Evolutionary conservation across 2,888 invertebrate genomes (phyloP).

Genomic region (Rhagophthalmus giganteus): DNA sequence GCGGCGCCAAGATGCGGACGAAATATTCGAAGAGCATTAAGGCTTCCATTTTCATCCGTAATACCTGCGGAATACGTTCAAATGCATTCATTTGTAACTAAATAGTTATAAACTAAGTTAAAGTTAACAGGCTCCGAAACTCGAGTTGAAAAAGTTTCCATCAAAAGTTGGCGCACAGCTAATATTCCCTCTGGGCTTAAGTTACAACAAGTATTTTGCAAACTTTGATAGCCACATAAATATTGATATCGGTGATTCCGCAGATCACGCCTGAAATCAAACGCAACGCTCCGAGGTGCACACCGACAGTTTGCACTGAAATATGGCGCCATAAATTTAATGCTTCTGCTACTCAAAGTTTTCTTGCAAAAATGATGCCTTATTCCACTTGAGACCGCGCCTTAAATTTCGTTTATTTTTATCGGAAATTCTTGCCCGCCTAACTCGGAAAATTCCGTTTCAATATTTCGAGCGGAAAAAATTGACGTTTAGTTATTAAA

Average conservation of each 20-base stretch:
- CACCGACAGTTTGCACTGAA: conserved; percentile 38
- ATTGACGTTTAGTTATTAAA: background rate
- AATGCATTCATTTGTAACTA: conserved; percentile 17
- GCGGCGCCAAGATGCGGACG: conserved; percentile 9
- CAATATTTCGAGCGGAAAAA: background rate
- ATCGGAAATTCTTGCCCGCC: conserved; percentile 6
- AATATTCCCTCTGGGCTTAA: conserved; percentile 31
- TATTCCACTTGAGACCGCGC: conserved; percentile 25
- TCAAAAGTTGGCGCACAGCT: conserved; percentile 28
- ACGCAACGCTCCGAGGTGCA: conserved; percentile 32
- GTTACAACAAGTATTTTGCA: conserved; percentile 38
- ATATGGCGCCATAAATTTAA: conserved; percentile 37
- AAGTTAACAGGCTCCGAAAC: conserved; percentile 14
- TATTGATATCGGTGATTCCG: conserved; percentile 39
- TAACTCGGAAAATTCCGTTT: background rate
- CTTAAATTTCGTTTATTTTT: conserved; percentile 21
- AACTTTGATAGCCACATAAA: conserved; percentile 41
- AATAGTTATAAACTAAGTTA: conserved; percentile 26
- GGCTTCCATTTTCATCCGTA: conserved; percentile 6
- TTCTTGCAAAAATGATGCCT: conserved; percentile 35
- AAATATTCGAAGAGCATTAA: conserved; percentile 9
- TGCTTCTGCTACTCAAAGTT: conserved; percentile 32
- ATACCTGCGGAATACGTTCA: too few species aligned
- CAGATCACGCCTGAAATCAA: conserved; percentile 36
- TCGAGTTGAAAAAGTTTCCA: conserved; percentile 22